Evolutionary conservation across 2,888 invertebrate genomes (phyloP).

Genomic region (Hipparchia sbordonii): DNA sequence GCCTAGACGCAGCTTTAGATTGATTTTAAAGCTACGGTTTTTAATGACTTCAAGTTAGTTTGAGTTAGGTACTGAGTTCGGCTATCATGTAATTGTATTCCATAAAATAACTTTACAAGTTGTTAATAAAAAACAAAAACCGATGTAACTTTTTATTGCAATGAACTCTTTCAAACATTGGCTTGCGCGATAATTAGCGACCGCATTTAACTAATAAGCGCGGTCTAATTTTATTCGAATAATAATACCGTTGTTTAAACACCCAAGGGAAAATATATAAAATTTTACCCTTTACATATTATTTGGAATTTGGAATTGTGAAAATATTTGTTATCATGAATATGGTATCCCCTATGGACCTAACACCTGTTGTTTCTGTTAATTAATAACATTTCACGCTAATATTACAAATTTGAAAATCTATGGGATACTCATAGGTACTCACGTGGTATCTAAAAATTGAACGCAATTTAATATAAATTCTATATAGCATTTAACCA

Average conservation of each 20-base stretch:
- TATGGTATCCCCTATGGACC: slow-evolving; percentile 6
- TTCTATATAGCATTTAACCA: not conserved
- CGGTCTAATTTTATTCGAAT: slow-evolving; percentile 16
- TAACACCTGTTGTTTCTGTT: slow-evolving; percentile 21
- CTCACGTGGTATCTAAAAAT: too few relatives aligned
- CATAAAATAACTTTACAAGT: too few relatives aligned
- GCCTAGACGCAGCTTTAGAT: too few relatives aligned
- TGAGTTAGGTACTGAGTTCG: too few relatives aligned
- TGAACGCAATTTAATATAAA: too few relatives aligned
- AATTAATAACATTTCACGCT: slow-evolving; percentile 7
- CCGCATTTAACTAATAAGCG: not conserved
- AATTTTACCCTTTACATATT: slow-evolving; percentile 19
- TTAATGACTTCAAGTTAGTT: too few relatives aligned
- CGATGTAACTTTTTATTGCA: too few relatives aligned
- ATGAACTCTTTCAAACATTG: not conserved
- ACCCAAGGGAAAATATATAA: slow-evolving; percentile 14
- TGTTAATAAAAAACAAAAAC: too few relatives aligned
- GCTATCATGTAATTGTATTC: too few relatives aligned
- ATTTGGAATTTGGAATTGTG: slow-evolving; percentile 21
- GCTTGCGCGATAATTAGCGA: slow-evolving; percentile 1
- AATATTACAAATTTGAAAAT: slow-evolving; percentile 13
- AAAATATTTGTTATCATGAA: slow-evolving; percentile 20
- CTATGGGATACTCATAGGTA: not conserved
- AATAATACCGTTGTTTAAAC: slow-evolving; percentile 7
- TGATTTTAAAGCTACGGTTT: too few relatives aligned